Evolutionary conservation across 1,140 invertebrate species (phyloP).

Genomic region (Monomorium pharaonis): DNA sequence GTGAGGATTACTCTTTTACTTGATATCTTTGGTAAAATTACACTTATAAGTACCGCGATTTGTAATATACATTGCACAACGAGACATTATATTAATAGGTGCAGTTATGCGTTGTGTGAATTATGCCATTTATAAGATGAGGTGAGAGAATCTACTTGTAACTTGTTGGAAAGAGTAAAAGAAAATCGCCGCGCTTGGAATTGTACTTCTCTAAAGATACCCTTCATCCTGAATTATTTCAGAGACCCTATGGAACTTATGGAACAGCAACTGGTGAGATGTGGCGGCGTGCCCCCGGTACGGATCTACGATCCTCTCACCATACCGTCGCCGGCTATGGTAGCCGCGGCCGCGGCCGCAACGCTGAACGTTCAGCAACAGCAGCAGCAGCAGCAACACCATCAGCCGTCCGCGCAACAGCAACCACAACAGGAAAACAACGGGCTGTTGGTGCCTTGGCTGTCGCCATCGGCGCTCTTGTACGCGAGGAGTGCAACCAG

Average conservation of each 20-base stretch:
- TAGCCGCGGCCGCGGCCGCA: conserved; percentile 69
- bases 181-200: not conserved
- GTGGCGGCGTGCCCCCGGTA: conserved; percentile 82
- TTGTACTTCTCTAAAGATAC: not conserved
- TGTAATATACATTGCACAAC: not conserved
- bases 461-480: conserved; percentile 72
- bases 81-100: too few species aligned
- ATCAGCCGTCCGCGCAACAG: conserved; percentile 67
- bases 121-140: too few species aligned
- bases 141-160: not conserved
- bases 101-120: not conserved
- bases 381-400: conserved; percentile 69
- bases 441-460: conserved; percentile 67
- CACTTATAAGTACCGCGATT: not conserved
- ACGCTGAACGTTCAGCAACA: conserved; percentile 67
- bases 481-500: conserved; percentile 75
- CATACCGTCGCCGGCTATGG: conserved; percentile 76
- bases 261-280: conserved; percentile 84
- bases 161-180: not conserved
- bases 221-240: conserved; percentile 56
- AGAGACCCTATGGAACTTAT: conserved; percentile 84
- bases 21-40: not conserved
- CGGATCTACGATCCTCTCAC: conserved; percentile 83
- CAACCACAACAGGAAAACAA: conserved; percentile 56
- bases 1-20: not conserved